Percentiles rank a stretch among this genome's conserved stretches.
phyloP scores from a whole-genome alignment of 2,888 invertebrate species.

The Theretra japonica region DNA sequence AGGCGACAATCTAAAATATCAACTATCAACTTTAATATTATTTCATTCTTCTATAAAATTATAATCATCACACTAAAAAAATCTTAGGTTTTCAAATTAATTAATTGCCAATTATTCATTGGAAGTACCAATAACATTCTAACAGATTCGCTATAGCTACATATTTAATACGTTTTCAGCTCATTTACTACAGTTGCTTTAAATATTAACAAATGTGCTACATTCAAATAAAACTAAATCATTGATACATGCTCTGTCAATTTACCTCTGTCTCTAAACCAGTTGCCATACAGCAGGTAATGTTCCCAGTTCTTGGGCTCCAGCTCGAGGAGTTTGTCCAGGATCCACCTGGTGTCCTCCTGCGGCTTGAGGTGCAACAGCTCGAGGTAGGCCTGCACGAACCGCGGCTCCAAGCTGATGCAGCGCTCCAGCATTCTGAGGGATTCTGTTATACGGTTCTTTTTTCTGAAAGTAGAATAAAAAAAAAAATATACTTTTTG shows the following conservation, averaged over 20 bases:
- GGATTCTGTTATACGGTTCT: conserved; percentile 87
- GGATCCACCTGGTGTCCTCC: conserved; percentile 81
- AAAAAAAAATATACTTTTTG: not conserved
- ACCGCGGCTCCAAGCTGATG: conserved; percentile 87
- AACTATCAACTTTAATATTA: no score
- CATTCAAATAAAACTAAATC: no score
- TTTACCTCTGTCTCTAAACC: conserved; percentile 87
- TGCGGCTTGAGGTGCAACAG: conserved; percentile 84
- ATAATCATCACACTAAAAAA: no score
- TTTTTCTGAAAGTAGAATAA: conserved; percentile 81
- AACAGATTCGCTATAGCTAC: no score
- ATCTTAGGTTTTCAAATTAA: no score
- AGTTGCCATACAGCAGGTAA: conserved; percentile 88
- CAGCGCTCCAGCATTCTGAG: conserved; percentile 88
- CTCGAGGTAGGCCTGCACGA: conserved; percentile 88
- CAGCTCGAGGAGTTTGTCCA: conserved; percentile 86
- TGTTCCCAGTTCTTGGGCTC: conserved; percentile 89
- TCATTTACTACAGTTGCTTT: no score
- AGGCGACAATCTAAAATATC: no score
- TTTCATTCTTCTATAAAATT: no score
- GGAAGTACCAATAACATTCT: no score
- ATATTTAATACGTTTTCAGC: not conserved
- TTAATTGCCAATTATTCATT: no score
- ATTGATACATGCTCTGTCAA: no score
- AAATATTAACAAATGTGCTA: no score